phyloP scores from a whole-genome alignment of 2,888 invertebrate genomes.

The Drepana falcataria region DNA sequence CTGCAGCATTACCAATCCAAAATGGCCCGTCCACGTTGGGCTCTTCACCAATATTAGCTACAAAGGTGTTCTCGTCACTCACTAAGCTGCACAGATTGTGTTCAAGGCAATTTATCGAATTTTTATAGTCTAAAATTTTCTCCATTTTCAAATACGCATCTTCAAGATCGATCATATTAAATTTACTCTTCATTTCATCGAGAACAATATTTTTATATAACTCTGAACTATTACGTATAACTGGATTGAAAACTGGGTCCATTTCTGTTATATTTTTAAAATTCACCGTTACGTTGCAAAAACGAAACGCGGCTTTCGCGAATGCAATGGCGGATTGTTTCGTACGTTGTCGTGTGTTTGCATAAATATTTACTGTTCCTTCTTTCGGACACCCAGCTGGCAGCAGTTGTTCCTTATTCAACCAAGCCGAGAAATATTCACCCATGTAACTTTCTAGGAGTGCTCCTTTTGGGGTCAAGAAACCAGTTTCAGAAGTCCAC shows the following conservation, averaged over 20 bases:
- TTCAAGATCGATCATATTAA: constrained; percentile 30
- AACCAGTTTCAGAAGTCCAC: constrained; percentile 36
- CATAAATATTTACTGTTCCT: constrained; percentile 39
- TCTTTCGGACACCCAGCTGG: constrained; percentile 34
- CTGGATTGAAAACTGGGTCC: constrained; percentile 48
- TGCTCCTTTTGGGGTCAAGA: constrained; percentile 52
- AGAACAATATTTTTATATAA: constrained; percentile 25
- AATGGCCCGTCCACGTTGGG: constrained; percentile 48
- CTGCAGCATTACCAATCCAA: constrained; percentile 33
- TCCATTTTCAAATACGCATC: constrained; percentile 37
- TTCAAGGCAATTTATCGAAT: constrained; percentile 40
- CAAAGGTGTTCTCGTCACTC: constrained; percentile 25
- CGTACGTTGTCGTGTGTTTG: constrained; percentile 54
- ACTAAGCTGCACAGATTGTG: constrained; percentile 41
- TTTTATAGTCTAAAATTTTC: constrained; percentile 42
- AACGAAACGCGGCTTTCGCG: constrained; percentile 39
- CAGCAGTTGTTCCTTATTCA: constrained; percentile 35
- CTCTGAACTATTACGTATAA: constrained; percentile 34
- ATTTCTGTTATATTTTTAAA: constrained; percentile 27
- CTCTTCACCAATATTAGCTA: constrained; percentile 36
- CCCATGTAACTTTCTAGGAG: constrained; percentile 54
- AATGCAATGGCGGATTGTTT: constrained; percentile 48
- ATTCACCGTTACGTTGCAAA: constrained; percentile 40
- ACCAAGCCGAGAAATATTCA: constrained; percentile 48
- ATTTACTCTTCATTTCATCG: constrained; percentile 39